A percentile compares a stretch with the other conserved stretches of the same genome.
These are phyloP conservation scores for Mormyrus iriodes DNA, from an alignment of 2,113 vertebrate species.

Conservation along the genomic window DNA sequence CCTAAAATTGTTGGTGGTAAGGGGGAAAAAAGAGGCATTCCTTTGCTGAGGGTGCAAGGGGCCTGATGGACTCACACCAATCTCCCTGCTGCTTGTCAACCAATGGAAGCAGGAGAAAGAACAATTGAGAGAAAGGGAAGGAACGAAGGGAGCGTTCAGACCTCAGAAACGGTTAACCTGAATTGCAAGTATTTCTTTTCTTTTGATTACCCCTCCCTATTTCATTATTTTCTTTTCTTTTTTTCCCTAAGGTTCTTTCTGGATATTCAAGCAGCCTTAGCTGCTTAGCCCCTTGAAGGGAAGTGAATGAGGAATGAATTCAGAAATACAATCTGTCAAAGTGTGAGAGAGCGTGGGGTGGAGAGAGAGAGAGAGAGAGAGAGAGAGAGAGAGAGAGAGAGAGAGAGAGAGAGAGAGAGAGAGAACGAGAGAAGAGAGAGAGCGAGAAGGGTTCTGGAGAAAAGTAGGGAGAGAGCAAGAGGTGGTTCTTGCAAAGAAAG, in stretches of 20 bases:
- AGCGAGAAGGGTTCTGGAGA: slow-evolving; percentile 30
- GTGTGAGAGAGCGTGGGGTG: slow-evolving; percentile 21
- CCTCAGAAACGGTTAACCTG: slow-evolving; percentile 19
- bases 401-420: slow-evolving; percentile 23
- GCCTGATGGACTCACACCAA: slow-evolving; percentile 28
- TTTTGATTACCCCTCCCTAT: slow-evolving; percentile 19
- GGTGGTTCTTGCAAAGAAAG: slow-evolving; percentile 19
- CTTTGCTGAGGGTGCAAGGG: slow-evolving; percentile 30
- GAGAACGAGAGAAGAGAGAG: slow-evolving; percentile 23
- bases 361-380: slow-evolving; percentile 19
- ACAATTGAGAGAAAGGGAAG: slow-evolving; percentile 38
- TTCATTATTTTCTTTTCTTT: slow-evolving; percentile 19
- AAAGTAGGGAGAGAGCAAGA: slow-evolving; percentile 26
- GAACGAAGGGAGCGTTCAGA: slow-evolving; percentile 24
- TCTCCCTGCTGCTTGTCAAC: slow-evolving; percentile 15
- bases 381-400: slow-evolving; percentile 24
- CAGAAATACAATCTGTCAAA: slow-evolving; percentile 27
- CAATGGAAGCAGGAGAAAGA: slow-evolving; percentile 5
- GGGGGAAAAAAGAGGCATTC: slow-evolving; percentile 37
- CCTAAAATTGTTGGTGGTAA: slow-evolving; percentile 55
- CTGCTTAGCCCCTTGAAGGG: slow-evolving; percentile 16
- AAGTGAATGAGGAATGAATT: slow-evolving; percentile 20
- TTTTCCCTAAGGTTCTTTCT: slow-evolving; percentile 3
- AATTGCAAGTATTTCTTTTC: neutral
- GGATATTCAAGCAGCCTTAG: slow-evolving; percentile 9